These are phyloP conservation scores for Hyphantria cunea DNA, from an alignment of 1,140 invertebrate species.

Conservation along the genomic window DNA sequence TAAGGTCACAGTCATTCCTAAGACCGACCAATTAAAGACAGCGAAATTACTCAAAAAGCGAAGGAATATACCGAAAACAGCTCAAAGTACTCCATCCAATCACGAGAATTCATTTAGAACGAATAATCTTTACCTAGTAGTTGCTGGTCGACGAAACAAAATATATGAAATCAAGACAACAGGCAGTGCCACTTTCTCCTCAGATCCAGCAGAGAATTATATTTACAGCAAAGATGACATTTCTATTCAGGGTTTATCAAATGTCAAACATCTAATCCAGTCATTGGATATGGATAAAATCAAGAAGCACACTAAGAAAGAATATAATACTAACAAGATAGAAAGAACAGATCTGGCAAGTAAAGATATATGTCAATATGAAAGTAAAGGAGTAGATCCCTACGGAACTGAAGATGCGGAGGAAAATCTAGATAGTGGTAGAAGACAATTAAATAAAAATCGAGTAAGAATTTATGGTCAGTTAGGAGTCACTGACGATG, in stretches of 20 bases:
- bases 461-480: constrained; percentile 57
- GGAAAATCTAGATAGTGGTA: neutral
- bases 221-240: constrained; percentile 36
- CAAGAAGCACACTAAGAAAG: constrained; percentile 43
- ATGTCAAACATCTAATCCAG: constrained; percentile 44
- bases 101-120: constrained; percentile 46
- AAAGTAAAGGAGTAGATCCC: constrained; percentile 22
- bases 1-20: constrained; percentile 58
- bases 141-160: constrained; percentile 45
- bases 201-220: constrained; percentile 32
- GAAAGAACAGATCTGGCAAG: constrained; percentile 4
- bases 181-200: constrained; percentile 44
- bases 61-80: constrained; percentile 35
- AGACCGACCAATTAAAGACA: constrained; percentile 38
- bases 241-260: constrained; percentile 36
- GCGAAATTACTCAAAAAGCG: constrained; percentile 40
- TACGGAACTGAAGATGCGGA: constrained; percentile 10
- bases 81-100: constrained; percentile 48
- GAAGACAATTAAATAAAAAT: constrained; percentile 36
- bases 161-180: constrained; percentile 52
- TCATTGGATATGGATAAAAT: constrained; percentile 61
- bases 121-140: constrained; percentile 42
- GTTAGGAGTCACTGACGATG: constrained; percentile 52
- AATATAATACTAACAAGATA: neutral
- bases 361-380: neutral